Base-by-base conservation (phyloP, 1,140 invertebrate genomes). In the Hycleus cichorii region DNA sequence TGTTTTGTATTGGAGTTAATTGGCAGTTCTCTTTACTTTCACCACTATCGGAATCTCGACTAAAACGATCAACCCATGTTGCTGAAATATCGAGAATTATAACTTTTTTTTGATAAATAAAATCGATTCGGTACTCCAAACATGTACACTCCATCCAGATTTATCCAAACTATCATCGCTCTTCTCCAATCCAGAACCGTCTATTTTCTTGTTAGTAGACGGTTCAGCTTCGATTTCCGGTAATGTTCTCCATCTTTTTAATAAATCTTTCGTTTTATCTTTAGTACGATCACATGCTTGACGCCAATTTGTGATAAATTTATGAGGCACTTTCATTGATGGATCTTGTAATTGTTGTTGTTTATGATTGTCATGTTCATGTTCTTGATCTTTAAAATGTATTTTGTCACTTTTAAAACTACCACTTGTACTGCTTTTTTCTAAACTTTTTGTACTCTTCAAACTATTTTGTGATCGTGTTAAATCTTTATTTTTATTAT, bases 271-370 rank as follows among this genome's bases (percentile, higher is more conserved):
- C 0, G 84, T 86, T 60, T 81, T 78, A 62, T 85, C 84, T 64
- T 81, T 81, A 0, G 84, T 87, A 62, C 81, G 80, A 66, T 85
- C 84, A 71, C 84, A 87, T 53, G 84, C 84, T 63, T 83, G 81
- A 57, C 77, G 76, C 84, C 84, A 86, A 51, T 85, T 85, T 0
- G 80, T 75, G 62, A 85, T 83, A 64, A 85, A 82, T 66, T 85
- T 85, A n/a, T 80, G 72, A 5, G 81, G 82, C 44, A 83, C 80
- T 67, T 82, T 83, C 12, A 79, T 75, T 12, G 80, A 78, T 50
- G 72, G 67, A 44, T 65, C 65, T 10, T 61, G 58, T 25, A 70
- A 58, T 24, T 59, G 42, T 58, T 66, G 67, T 53, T 73, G 57
- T 40, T 67, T 67, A 55, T 54, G 45, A 7, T 71, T 64, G n/a